Percentiles rank a stretch among this genome's conserved stretches.
These are phyloP conservation scores for Orientallactaga bullata DNA, from an alignment of 2,113 vertebrate genomes.

Conservation along the genomic window DNA sequence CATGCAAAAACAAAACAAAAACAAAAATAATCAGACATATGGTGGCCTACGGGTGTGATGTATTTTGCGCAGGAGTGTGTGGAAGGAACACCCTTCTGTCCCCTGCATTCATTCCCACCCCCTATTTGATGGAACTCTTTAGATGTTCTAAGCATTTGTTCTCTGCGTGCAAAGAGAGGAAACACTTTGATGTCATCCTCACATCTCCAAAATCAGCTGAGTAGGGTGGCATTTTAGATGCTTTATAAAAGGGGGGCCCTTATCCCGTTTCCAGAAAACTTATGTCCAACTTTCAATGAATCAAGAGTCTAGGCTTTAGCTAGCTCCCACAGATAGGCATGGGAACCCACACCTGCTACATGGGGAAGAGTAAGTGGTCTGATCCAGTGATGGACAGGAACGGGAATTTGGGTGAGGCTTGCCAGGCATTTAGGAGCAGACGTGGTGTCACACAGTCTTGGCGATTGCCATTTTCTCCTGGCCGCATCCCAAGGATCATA, in stretches of 20 bases:
- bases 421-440: background rate
- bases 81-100: background rate
- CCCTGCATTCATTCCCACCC: background rate
- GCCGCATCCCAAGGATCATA: background rate
- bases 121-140: background rate
- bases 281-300: slow-evolving; percentile 20
- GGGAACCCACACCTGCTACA: background rate
- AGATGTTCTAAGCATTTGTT: background rate
- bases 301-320: background rate
- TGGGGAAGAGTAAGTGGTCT: background rate
- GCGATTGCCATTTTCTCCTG: background rate
- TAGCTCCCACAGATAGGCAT: background rate
- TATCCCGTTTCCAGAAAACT: background rate
- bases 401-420: background rate
- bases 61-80: background rate
- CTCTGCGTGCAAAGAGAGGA: slow-evolving; percentile 26
- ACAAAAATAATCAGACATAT: background rate
- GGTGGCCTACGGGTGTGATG: background rate
- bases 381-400: background rate
- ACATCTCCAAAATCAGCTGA: background rate
- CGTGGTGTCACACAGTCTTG: background rate
- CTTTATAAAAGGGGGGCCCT: background rate
- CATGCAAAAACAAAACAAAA: too few relatives aligned
- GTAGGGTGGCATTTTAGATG: background rate
- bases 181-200: slow-evolving; percentile 34